A percentile compares a stretch with the other conserved stretches of the same genome.
Conservation (phyloP, 2,888 invertebrate genomes). For the Sylvicola cinctus region DNA sequence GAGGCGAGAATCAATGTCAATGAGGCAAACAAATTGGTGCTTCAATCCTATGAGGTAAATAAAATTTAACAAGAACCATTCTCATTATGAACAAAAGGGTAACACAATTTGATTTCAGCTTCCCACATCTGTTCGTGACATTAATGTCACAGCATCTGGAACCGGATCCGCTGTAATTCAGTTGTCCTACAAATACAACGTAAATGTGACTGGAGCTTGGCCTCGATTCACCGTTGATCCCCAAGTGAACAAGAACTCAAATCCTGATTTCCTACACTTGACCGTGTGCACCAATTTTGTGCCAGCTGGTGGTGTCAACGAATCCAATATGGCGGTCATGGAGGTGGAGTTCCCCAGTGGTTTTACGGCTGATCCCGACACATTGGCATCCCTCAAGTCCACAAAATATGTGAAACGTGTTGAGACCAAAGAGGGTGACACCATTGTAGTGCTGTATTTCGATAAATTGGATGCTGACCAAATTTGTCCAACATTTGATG, state of each 20-base stretch:
- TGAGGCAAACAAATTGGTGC: constrained; percentile 55
- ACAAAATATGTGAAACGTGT: constrained; percentile 33
- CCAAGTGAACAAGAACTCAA: constrained; percentile 61
- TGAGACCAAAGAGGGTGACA: constrained; percentile 43
- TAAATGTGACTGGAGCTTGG: constrained; percentile 73
- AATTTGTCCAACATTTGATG: constrained; percentile 67
- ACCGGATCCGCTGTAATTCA: constrained; percentile 59
- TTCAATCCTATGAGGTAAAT: constrained; percentile 57
- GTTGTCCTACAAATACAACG: constrained; percentile 59
- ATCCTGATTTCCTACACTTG: constrained; percentile 51
- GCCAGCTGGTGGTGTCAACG: constrained; percentile 31
- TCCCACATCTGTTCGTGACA: constrained; percentile 29
- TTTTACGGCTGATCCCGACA: constrained; percentile 62
- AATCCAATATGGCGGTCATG: constrained; percentile 75
- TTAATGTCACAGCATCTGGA: constrained; percentile 59
- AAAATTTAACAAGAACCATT: not conserved
- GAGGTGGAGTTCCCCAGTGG: constrained; percentile 80
- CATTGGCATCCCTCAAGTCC: constrained; percentile 35
- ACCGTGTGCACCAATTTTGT: constrained; percentile 65
- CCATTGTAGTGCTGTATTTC: constrained; percentile 45
- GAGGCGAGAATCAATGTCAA: constrained; percentile 36
- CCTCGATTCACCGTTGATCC: constrained; percentile 74
- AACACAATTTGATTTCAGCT: too few relatives aligned
- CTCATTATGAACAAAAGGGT: too few relatives aligned
- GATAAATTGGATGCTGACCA: constrained; percentile 39